phyloP scores from a whole-genome alignment of 2,888 invertebrate genomes.

The Aelia acuminata region DNA sequence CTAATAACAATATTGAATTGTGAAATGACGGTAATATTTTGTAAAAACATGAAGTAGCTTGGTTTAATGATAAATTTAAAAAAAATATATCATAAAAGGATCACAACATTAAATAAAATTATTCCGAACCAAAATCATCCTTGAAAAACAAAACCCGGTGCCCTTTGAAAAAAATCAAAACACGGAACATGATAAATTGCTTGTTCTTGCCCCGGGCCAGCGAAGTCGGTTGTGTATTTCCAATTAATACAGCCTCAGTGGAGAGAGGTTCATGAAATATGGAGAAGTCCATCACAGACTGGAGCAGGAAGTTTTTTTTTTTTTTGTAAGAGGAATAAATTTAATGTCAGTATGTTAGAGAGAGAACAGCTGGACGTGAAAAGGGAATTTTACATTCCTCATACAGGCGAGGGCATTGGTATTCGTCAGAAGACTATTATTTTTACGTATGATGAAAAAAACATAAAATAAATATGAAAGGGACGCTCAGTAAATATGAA shows the following conservation, averaged over 20 bases:
- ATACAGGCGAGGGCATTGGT: not conserved
- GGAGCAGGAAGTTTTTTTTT: not conserved
- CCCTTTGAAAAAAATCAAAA: not conserved
- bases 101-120: no score
- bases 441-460: not conserved
- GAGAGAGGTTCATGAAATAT: conserved; percentile 11
- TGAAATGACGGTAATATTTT: no score
- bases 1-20: no score
- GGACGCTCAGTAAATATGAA: no score
- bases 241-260: not conserved
- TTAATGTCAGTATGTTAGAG: not conserved
- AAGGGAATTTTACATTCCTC: not conserved
- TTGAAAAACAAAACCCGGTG: not conserved
- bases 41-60: no score
- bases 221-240: not conserved
- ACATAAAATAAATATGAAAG: not conserved
- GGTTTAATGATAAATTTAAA: no score
- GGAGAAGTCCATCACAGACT: not conserved
- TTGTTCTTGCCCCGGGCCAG: not conserved
- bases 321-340: not conserved
- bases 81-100: no score
- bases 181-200: not conserved
- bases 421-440: not conserved
- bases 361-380: not conserved
- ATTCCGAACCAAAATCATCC: not conserved